These are phyloP conservation scores for Drosophila santomea DNA, from an alignment of 1,140 invertebrate species.

Conservation along the genomic window DNA sequence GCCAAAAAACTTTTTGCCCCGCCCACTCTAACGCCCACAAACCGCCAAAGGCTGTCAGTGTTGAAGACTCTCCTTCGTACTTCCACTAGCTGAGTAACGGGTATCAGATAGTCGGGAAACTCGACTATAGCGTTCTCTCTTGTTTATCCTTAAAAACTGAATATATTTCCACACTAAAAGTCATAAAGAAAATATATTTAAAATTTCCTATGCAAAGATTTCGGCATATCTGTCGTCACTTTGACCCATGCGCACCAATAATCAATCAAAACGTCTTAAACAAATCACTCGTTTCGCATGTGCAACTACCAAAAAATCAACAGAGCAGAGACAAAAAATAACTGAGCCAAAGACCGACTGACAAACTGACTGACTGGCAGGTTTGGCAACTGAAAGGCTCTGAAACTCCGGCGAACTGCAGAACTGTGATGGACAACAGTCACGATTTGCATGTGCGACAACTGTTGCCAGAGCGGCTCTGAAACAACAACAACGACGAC, in stretches of 20 bases:
- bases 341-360: conserved; percentile 47
- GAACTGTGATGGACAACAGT: conserved; percentile 78
- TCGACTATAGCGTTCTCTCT: too few species aligned
- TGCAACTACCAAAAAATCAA: conserved; percentile 72
- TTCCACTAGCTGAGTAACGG: too few species aligned
- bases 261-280: conserved; percentile 84
- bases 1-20: too few species aligned
- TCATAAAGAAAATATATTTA: background rate
- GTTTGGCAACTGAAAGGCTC: conserved; percentile 68
- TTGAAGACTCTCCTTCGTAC: too few species aligned
- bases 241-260: conserved; percentile 69
- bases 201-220: background rate
- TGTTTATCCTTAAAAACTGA: too few species aligned
- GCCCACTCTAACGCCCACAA: too few species aligned
- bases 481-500: conserved; percentile 1
- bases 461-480: conserved; percentile 67
- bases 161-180: too few species aligned
- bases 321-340: conserved; percentile 53
- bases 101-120: too few species aligned
- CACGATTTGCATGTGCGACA: conserved; percentile 84
- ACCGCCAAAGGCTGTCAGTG: too few species aligned
- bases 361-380: conserved; percentile 51
- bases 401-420: conserved; percentile 32
- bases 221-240: conserved; percentile 63
- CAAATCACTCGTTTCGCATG: conserved; percentile 76